A percentile compares a stretch with the other conserved stretches of the same genome.
Evolutionary conservation across 1,140 invertebrate species (phyloP).

Genomic region (Macrobrachium rosenbergii): DNA sequence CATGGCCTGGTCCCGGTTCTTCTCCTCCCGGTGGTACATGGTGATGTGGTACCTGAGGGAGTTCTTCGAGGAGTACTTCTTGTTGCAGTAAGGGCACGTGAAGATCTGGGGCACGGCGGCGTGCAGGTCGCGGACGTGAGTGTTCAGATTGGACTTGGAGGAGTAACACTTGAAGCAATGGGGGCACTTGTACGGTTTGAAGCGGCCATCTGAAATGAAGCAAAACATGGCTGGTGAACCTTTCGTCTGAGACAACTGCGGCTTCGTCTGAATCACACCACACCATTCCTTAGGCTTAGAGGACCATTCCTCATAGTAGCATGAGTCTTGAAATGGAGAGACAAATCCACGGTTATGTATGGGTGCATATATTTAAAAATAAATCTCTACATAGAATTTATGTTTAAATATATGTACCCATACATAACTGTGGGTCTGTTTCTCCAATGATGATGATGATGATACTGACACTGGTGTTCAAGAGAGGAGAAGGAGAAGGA

Average conservation of each 20-base stretch:
- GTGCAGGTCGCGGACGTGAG: slow-evolving; percentile 60
- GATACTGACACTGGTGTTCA: too few relatives aligned
- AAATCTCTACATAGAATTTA: too few relatives aligned
- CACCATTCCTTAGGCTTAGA: too few relatives aligned
- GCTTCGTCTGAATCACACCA: neutral
- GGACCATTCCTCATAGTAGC: too few relatives aligned
- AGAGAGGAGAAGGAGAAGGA: too few relatives aligned
- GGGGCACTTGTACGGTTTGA: slow-evolving; percentile 58
- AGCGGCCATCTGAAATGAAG: slow-evolving; percentile 55
- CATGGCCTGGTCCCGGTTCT: slow-evolving; percentile 73
- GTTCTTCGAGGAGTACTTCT: slow-evolving; percentile 88
- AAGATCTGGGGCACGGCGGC: slow-evolving; percentile 68
- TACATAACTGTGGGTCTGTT: too few relatives aligned
- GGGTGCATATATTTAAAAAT: too few relatives aligned
- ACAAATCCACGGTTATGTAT: too few relatives aligned
- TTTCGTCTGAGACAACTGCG: slow-evolving; percentile 9
- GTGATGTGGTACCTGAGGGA: slow-evolving; percentile 91
- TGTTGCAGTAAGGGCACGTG: slow-evolving; percentile 89
- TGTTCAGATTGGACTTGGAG: slow-evolving; percentile 62
- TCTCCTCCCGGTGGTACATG: slow-evolving; percentile 77
- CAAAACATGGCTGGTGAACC: slow-evolving; percentile 43
- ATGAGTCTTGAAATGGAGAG: too few relatives aligned
- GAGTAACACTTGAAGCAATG: slow-evolving; percentile 61
- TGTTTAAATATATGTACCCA: too few relatives aligned
- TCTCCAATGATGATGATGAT: too few relatives aligned